Conservation (phyloP, 2,888 invertebrate species). For the Brachypalpus laphriformis region DNA sequence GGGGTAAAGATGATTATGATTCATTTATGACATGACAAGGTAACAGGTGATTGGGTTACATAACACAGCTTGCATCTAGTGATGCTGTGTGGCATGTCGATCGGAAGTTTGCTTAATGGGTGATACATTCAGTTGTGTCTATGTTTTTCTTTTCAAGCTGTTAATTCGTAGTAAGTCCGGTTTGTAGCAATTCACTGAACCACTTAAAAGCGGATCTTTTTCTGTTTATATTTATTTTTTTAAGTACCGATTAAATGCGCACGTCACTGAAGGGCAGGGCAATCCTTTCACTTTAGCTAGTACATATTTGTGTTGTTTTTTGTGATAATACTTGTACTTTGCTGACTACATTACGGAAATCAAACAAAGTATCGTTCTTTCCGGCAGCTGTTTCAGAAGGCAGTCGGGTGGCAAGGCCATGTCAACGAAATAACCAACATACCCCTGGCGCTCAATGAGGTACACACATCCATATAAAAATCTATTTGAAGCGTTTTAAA, state of each 20-base stretch:
- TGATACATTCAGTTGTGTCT: not conserved
- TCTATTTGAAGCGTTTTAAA: too few species aligned
- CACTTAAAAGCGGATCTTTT: not conserved
- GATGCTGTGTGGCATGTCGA: not conserved
- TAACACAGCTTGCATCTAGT: not conserved
- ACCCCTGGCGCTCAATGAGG: too few species aligned
- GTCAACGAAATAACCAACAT: too few species aligned
- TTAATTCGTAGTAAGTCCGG: conserved; percentile 1
- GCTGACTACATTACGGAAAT: not conserved
- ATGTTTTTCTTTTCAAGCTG: not conserved
- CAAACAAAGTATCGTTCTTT: not conserved
- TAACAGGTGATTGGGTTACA: conserved; percentile 48
- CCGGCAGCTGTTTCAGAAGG: not conserved
- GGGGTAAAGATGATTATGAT: conserved; percentile 10
- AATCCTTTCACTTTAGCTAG: not conserved
- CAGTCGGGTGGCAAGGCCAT: not conserved
- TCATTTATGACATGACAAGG: conserved; percentile 38
- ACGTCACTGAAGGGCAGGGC: not conserved
- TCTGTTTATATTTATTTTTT: not conserved
- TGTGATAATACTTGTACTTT: not conserved
- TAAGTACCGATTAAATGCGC: not conserved
- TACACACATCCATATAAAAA: too few species aligned
- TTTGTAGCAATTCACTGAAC: not conserved
- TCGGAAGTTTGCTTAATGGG: conserved; percentile 8
- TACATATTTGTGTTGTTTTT: not conserved